phyloP scores from a whole-genome alignment of 2,113 vertebrate species.

The Australoheros scitulus region DNA sequence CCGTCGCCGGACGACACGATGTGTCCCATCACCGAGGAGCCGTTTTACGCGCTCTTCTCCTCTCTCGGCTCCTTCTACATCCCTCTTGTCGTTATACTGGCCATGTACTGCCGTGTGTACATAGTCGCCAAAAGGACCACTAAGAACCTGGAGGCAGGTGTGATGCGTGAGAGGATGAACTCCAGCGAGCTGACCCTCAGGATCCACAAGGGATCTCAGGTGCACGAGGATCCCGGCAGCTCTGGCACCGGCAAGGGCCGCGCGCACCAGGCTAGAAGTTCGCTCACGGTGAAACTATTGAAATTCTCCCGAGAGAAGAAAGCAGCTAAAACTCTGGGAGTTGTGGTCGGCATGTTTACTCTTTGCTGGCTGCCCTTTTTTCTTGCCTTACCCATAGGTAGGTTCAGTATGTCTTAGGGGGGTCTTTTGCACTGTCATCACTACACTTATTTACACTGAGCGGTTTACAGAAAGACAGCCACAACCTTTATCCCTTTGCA shows the following conservation, averaged over 20 bases:
- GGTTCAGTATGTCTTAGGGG: slow-evolving; percentile 57
- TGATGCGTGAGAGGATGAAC: slow-evolving; percentile 94
- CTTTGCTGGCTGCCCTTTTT: slow-evolving; percentile 96
- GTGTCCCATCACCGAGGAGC: slow-evolving; percentile 93
- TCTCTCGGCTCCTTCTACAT: slow-evolving; percentile 98
- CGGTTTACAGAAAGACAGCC: neutral
- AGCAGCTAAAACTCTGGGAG: slow-evolving; percentile 93
- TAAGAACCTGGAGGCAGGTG: slow-evolving; percentile 93
- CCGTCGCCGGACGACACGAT: slow-evolving; percentile 87
- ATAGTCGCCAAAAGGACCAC: slow-evolving; percentile 96
- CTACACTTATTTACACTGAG: neutral
- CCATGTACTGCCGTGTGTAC: slow-evolving; percentile 96
- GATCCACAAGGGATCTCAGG: slow-evolving; percentile 92
- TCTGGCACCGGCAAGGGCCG: slow-evolving; percentile 82
- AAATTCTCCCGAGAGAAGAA: slow-evolving; percentile 98
- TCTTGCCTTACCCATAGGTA: slow-evolving; percentile 91
- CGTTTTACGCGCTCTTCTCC: slow-evolving; percentile 96
- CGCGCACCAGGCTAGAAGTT: slow-evolving; percentile 86
- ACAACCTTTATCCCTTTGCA: neutral
- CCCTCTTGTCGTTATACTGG: slow-evolving; percentile 90
- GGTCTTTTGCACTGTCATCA: neutral
- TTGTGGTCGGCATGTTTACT: slow-evolving; percentile 95
- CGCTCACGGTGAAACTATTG: slow-evolving; percentile 90
- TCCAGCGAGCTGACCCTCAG: slow-evolving; percentile 93
- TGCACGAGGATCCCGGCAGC: slow-evolving; percentile 80